Evolutionary conservation across 1,140 invertebrate genomes (phyloP), one percentile per base, ranked within the genome.

Genomic region (Cydia pomonella): DNA sequence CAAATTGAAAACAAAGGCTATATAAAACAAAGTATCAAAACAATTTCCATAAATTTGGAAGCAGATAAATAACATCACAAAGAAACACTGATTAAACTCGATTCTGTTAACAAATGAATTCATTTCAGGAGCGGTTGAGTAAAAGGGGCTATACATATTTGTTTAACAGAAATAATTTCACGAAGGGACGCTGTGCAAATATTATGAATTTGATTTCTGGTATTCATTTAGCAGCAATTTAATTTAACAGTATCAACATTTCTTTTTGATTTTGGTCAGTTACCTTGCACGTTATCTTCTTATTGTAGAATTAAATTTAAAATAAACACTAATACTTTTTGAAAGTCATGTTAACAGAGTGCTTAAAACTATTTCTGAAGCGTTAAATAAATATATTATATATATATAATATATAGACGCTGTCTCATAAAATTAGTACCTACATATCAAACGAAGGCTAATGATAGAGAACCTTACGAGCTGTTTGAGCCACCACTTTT

Each of bases 61-160:
- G 1, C 62, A 66, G 63, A 29, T 66, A 66, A 66, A 29, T n/a
- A 21, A 66, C 13, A 29, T 33, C 25, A 66, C 63, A 66, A 33
- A 66, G 63, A 29, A 29, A 29, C 27, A 25, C 62, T 66, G 63
- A 66, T 66, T 66, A 66, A 29, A 66, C 27, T 33, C 25, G 16
- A 66, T 29, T 66, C 63, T 66, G 63, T 66, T 66, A 27, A 29
- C 63, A 33, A n/a, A 66, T 66, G 27, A 66, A 66, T 66, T 29
- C 13, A n/a, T 16, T 33, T 18, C 12, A 66, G n/a, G 27, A 66
- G 63, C 63, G 2, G 3, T 29, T 33, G 29, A 66, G 63, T 13
- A 66, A 66, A 29, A n/a, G 18, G 50, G 50, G 63, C 3, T 29
- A 66, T n/a, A n/a, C 3, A 13, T 64, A 64, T n/a, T 29, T 66